Evolutionary conservation across 2,113 vertebrate genomes (phyloP).

Genomic region (Clupea harengus): DNA sequence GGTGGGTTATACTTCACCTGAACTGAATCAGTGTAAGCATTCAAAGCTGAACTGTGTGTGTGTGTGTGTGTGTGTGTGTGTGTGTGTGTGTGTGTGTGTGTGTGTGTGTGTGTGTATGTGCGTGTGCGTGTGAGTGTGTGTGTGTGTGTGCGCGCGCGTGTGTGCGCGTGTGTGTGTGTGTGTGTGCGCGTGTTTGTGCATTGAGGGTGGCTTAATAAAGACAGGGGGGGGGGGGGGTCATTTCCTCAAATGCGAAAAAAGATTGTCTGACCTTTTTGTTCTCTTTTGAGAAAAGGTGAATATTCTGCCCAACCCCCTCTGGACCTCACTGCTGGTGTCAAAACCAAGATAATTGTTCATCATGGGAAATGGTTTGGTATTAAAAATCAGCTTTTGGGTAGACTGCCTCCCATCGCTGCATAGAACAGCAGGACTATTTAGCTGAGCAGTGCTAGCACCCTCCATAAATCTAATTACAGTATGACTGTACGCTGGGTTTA

Average conservation of each 20-base stretch:
- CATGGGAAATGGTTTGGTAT: not conserved
- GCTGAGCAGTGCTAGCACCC: not conserved
- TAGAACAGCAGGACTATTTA: not conserved
- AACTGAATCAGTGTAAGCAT: no score
- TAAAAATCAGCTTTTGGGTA: not conserved
- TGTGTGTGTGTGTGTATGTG: no score
- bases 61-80: not conserved
- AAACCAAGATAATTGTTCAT: not conserved
- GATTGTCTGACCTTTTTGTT: not conserved
- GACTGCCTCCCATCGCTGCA: not conserved
- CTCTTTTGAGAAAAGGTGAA: not conserved
- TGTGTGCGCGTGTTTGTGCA: not conserved
- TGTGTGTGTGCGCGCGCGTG: not conserved
- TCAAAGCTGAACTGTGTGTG: not conserved
- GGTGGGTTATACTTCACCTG: not conserved
- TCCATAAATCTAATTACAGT: not conserved
- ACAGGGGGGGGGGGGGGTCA: not conserved
- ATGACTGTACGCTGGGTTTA: not conserved
- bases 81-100: not conserved
- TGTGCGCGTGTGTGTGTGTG: not conserved
- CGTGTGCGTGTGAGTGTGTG: not conserved
- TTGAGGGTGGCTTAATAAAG: not conserved
- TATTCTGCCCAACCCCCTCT: not conserved
- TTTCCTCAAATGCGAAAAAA: not conserved
- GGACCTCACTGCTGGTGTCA: not conserved